A percentile compares a stretch with the other conserved stretches of the same genome.
phyloP scores from a whole-genome alignment of 2,113 vertebrate genomes.

The Lasiurus cinereus region DNA sequence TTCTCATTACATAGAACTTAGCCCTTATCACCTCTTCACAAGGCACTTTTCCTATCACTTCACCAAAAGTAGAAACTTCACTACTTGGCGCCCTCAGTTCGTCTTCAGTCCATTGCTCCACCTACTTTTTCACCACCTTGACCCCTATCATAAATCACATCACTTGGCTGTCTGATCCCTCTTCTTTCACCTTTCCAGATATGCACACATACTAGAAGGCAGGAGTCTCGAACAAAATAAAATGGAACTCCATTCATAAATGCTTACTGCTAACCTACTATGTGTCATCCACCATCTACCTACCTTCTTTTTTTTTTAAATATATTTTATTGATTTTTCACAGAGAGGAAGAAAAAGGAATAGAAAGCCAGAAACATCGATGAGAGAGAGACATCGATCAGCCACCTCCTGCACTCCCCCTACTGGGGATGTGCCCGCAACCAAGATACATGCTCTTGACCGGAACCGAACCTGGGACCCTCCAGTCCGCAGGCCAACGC shows the following conservation, averaged over 20 bases:
- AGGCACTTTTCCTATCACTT: background rate
- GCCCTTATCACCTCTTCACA: background rate
- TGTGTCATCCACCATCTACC: too few relatives aligned
- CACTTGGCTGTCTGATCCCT: background rate
- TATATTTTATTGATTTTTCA: too few relatives aligned
- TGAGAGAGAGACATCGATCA: too few relatives aligned
- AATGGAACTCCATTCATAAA: background rate
- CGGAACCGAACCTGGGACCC: too few relatives aligned
- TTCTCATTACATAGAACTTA: background rate
- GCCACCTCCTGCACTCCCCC: too few relatives aligned
- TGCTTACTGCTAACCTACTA: background rate
- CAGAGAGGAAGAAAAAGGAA: too few relatives aligned
- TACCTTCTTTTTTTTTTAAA: too few relatives aligned
- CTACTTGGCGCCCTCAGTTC: rapidly evolving
- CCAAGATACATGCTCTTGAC: too few relatives aligned
- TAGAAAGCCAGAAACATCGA: too few relatives aligned
- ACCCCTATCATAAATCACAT: background rate
- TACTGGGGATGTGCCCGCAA: too few relatives aligned
- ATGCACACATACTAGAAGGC: too few relatives aligned
- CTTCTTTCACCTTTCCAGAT: background rate
- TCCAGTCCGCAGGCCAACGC: too few relatives aligned
- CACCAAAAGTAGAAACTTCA: background rate
- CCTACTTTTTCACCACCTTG: background rate
- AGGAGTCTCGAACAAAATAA: background rate
- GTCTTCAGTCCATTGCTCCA: background rate